Percentiles rank a stretch among this genome's conserved stretches.
These are phyloP conservation scores for Synergus itoensis DNA, from an alignment of 2,888 invertebrate genomes.

Conservation along the genomic window DNA sequence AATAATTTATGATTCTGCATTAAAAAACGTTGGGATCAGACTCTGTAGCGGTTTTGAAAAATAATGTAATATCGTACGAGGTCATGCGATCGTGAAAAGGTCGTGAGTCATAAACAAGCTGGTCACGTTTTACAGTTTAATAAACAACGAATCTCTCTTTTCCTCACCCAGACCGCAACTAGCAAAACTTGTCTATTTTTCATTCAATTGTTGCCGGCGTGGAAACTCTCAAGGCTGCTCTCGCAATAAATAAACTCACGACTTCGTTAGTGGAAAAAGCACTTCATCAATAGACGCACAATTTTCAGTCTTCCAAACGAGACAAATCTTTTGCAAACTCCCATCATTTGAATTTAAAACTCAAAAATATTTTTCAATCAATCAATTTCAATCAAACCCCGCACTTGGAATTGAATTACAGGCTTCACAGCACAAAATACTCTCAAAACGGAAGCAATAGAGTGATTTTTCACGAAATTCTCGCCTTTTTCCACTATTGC, in stretches of 20 bases:
- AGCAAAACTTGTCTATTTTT: conserved; percentile 55
- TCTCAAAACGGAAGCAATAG: too few relatives aligned
- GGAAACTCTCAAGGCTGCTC: conserved; percentile 65
- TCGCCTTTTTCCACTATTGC: too few relatives aligned
- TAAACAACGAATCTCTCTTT: conserved; percentile 40
- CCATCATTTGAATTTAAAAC: neutral
- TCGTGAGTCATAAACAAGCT: conserved; percentile 32
- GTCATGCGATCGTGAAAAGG: conserved; percentile 32
- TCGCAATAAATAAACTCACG: conserved; percentile 46
- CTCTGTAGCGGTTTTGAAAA: conserved; percentile 1
- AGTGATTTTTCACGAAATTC: too few relatives aligned
- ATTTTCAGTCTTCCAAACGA: neutral
- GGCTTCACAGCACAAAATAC: too few relatives aligned
- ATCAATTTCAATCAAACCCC: too few relatives aligned
- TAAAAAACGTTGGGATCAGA: neutral
- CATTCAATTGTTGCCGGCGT: conserved; percentile 69
- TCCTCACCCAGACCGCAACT: conserved; percentile 9
- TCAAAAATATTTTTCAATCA: neutral
- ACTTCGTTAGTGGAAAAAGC: conserved; percentile 32
- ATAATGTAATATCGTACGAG: conserved; percentile 23
- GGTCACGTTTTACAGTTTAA: conserved; percentile 40
- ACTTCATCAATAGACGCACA: neutral
- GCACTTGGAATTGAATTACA: too few relatives aligned
- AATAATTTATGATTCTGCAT: neutral
- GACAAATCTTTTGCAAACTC: neutral